phyloP scores from a whole-genome alignment of 2,888 invertebrate species.

The Leptura quadrifasciata region DNA sequence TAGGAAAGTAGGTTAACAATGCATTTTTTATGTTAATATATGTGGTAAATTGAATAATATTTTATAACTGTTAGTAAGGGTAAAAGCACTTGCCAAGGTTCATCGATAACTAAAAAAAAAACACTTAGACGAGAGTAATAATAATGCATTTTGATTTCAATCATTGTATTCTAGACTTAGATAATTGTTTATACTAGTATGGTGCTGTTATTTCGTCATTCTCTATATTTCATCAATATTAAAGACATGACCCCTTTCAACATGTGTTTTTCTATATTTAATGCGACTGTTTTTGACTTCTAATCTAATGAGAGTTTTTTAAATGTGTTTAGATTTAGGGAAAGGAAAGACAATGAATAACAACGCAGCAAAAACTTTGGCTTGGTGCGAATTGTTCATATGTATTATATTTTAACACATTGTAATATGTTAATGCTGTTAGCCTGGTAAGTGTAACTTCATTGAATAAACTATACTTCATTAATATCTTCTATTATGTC shows the following conservation, averaged over 20 bases:
- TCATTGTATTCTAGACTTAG: constrained; percentile 50
- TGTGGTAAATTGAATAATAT: constrained; percentile 57
- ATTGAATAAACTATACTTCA: constrained; percentile 56
- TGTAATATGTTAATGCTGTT: constrained; percentile 66
- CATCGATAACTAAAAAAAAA: constrained; percentile 47
- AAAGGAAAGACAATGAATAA: constrained; percentile 36
- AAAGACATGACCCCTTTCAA: constrained; percentile 36
- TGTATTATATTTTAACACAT: constrained; percentile 67
- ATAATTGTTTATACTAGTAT: constrained; percentile 49
- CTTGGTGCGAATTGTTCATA: constrained; percentile 66
- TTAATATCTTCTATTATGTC: constrained; percentile 33
- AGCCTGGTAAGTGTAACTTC: constrained; percentile 69
- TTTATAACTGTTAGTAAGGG: constrained; percentile 60
- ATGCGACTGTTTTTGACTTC: constrained; percentile 13
- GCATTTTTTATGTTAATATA: constrained; percentile 57
- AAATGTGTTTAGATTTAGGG: constrained; percentile 35
- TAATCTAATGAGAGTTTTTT: constrained; percentile 20
- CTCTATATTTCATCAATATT: constrained; percentile 34
- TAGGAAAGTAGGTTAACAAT: constrained; percentile 56
- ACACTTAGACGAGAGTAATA: constrained; percentile 48
- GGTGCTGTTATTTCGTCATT: constrained; percentile 51
- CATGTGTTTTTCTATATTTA: constrained; percentile 38
- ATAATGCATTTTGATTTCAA: constrained; percentile 52
- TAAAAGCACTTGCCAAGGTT: constrained; percentile 62
- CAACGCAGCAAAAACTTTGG: constrained; percentile 50